phyloP scores from a whole-genome alignment of 2,113 vertebrate species.

The Eublepharis macularius region DNA sequence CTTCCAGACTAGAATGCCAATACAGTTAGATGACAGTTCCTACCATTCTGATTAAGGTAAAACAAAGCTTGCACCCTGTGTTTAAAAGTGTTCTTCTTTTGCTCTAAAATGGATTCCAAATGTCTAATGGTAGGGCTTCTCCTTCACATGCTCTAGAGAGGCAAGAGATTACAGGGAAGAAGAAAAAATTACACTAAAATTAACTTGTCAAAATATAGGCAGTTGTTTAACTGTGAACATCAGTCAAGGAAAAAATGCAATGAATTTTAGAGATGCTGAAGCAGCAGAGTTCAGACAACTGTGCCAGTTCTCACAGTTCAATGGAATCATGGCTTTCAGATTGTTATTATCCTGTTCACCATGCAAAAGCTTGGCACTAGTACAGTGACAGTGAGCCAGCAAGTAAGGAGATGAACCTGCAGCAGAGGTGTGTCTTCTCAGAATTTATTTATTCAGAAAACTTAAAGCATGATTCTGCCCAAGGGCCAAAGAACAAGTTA shows the following conservation, averaged over 20 bases:
- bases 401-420: neutral
- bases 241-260: neutral
- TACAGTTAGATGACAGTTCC: neutral
- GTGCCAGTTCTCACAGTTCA: neutral
- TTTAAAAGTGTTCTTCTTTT: neutral
- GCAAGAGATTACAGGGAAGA: slow-evolving; percentile 39
- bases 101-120: slow-evolving; percentile 15
- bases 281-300: neutral
- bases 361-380: neutral
- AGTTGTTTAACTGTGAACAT: neutral
- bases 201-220: slow-evolving; percentile 53
- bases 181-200: slow-evolving; percentile 58
- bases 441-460: too few relatives aligned
- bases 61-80: neutral
- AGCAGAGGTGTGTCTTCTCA: neutral
- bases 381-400: neutral
- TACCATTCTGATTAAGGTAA: neutral
- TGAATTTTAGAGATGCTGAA: neutral
- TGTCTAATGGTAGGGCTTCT: slow-evolving; percentile 2
- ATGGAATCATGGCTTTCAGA: neutral
- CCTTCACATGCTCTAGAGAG: neutral
- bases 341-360: neutral
- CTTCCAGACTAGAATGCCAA: neutral
- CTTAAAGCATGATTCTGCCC: too few relatives aligned
- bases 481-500: neutral